Percentiles rank a stretch among this genome's conserved stretches.
phyloP scores from a whole-genome alignment of 2,888 invertebrate species.

The Cancer borealis region DNA sequence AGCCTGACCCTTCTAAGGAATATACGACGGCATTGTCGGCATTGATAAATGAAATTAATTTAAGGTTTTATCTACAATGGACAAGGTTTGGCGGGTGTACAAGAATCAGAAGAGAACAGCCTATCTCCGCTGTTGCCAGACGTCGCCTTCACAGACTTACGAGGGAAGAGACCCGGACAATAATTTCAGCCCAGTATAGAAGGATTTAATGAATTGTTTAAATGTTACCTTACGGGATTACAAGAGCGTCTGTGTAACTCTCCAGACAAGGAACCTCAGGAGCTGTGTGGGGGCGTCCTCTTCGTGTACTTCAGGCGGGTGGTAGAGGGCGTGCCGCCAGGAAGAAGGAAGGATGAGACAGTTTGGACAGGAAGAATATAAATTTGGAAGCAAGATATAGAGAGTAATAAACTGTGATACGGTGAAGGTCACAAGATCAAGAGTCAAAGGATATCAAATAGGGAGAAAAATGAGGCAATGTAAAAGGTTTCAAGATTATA shows the following conservation, averaged over 20 bases:
- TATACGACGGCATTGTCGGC: slow-evolving; percentile 51
- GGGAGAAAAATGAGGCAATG: neutral
- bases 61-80: slow-evolving; percentile 53
- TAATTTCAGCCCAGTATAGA: slow-evolving; percentile 55
- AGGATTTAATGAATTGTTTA: slow-evolving; percentile 64
- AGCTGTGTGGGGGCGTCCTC: slow-evolving; percentile 21
- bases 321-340: neutral
- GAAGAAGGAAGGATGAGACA: slow-evolving; percentile 44
- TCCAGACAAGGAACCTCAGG: slow-evolving; percentile 34
- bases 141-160: slow-evolving; percentile 9
- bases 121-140: neutral
- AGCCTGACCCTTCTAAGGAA: slow-evolving; percentile 49
- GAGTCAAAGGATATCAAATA: neutral
- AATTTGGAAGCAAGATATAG: slow-evolving; percentile 36
- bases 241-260: slow-evolving; percentile 51
- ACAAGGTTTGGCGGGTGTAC: neutral
- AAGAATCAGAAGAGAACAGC: neutral
- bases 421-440: slow-evolving; percentile 21
- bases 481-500: neutral
- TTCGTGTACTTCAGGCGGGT: slow-evolving; percentile 10
- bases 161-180: slow-evolving; percentile 43
- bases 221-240: slow-evolving; percentile 58
- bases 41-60: slow-evolving; percentile 69
- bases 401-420: slow-evolving; percentile 27
- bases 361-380: neutral